Base-by-base conservation (phyloP, 2,797 vertebrate genomes). In the Sardinella longiceps region DNA sequence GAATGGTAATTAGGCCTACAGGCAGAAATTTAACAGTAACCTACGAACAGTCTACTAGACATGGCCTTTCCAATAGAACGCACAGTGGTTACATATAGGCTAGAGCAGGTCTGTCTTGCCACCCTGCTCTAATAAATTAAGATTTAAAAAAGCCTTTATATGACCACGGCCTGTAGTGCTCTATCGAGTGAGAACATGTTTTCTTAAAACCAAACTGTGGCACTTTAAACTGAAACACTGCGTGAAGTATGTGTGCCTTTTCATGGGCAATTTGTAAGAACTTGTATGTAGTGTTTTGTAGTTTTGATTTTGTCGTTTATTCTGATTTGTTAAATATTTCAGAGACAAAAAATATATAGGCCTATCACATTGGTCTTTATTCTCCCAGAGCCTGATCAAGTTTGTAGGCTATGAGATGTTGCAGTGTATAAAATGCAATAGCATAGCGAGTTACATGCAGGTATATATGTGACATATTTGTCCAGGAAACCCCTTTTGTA, bases 401-500 rank as follows among this genome's bases (percentile, higher is more conserved):
- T 93, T 91, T 94, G 88, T 90, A n/a, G n/a, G n/a, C n/a, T n/a
- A 91, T 87, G 87, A 91, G 88, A 89, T 91, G 87, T 88, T 90
- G 88, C 33, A 7, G 70, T 77, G 70, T 94, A 93, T 92, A 91
- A 96, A 96, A 95, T 96, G 97, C 97, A 94, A 94, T 90, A 96
- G 95, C 90, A 91, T 98, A 97, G 96, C 93, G 94, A 94, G 91
- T 93, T 95, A 92, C 94, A 96, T 94, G 94, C 96, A 96, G 90
- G 85, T 95, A 93, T 97, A 95, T 83, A 96, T 91, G 96, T 97
- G 95, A 94, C 91, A 95, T 97, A 97, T 96, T 97, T 97, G 97
- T 97, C 96, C 96, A 96, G 96, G 96, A 97, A 96, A 43, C 3
- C 94, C 96, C 97, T 98, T 91, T 98, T 99, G 97, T 98, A 99